Evolutionary conservation across 1,140 invertebrate genomes (phyloP), one percentile per base, ranked within the genome.

Genomic region (Drosophila orosa): DNA sequence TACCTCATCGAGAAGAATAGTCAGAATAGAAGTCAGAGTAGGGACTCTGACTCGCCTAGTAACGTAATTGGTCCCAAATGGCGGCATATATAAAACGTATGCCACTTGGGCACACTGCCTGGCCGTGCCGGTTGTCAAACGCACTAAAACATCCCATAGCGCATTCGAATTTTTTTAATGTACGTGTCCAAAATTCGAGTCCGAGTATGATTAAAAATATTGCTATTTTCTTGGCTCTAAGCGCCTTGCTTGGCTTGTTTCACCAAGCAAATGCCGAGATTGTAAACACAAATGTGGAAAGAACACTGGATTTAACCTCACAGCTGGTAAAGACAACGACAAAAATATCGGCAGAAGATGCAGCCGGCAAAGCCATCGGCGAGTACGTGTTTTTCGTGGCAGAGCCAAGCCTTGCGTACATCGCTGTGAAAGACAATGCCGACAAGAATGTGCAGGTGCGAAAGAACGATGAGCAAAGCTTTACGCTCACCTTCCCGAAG

Each of bases 261-360:
- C 19, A 10, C 3, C 19, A 10, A 2, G 63, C 39, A 2, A 54
- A 86, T n/a, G 58, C 89, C 25, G 94, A 95, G 69, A 83, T 98
- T 52, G 94, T 95, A 31, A 94, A 97, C 67, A 95, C 95, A 87
- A 97, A 97, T 94, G 96, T 97, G 13, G 97, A 98, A 50, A 94
- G 97, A 87, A 94, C 94, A 31, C 95, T 99, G 60, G 97, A 99
- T 93, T 93, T 98, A 54, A 94, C 96, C 4, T 95, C 96, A 13
- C 98, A 99, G 93, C 93, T 99, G 35, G 96, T 97, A 1, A 98
- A 98, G 93, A 95, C 97, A 25, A 94, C 93, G 13, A 93, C 95
- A 5, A 96, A 96, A 92, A 93, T 98, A 71, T 96, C 95, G 56
- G 91, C 98, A 60, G 96, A 98, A 93, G 98, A 98, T 92, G 94